Conservation (phyloP, 2,113 vertebrate species). For the Chaenogobius annularis region DNA sequence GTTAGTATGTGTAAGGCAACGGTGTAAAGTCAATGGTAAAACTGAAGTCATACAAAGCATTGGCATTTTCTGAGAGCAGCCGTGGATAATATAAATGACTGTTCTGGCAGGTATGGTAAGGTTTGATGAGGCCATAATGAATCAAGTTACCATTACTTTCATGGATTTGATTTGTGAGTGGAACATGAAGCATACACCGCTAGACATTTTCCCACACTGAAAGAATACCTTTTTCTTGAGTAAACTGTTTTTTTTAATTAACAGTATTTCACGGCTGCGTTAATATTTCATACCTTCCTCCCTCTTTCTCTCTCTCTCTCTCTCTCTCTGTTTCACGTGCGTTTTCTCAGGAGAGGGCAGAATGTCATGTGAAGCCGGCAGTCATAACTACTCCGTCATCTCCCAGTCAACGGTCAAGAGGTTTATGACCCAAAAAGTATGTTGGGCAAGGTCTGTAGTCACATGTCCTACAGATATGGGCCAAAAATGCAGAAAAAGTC, state of each 20-base stretch:
- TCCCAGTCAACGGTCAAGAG: conserved; percentile 36
- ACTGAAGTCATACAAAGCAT: neutral
- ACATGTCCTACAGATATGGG: conserved; percentile 2
- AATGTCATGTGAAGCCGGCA: conserved; percentile 5
- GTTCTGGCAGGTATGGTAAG: neutral
- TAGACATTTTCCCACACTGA: neutral
- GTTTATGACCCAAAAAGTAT: conserved; percentile 19
- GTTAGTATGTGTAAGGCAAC: conserved; percentile 24
- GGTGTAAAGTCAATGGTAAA: neutral
- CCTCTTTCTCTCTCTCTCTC: neutral
- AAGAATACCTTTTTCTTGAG: conserved; percentile 3
- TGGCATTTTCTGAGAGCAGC: conserved; percentile 15
- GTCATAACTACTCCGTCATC: conserved; percentile 28
- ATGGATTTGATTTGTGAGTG: conserved; percentile 1
- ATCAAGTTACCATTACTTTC: conserved; percentile 6
- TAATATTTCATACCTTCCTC: conserved; percentile 27
- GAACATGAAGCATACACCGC: neutral
- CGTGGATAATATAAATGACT: conserved; percentile 4
- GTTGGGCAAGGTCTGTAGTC: neutral
- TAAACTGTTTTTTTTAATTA: conserved; percentile 8
- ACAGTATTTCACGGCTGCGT: conserved; percentile 21
- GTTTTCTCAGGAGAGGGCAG: conserved; percentile 3
- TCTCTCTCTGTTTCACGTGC: conserved; percentile 9
- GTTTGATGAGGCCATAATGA: conserved; percentile 13
- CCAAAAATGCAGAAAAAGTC: conserved; percentile 1